phyloP scores from a whole-genome alignment of 2,113 vertebrate genomes.

The Oncorhynchus clarkii region DNA sequence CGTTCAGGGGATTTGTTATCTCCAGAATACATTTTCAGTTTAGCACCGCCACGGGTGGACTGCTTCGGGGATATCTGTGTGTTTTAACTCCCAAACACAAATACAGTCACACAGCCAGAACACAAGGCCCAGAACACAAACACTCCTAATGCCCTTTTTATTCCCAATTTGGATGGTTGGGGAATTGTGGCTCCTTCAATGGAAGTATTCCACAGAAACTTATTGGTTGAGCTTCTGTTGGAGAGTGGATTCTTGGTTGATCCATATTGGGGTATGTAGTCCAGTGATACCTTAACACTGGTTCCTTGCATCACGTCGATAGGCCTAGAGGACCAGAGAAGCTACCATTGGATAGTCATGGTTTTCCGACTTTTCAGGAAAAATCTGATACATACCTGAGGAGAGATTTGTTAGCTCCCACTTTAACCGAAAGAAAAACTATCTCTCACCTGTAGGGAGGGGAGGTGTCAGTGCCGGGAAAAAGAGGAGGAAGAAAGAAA shows the following conservation, averaged over 20 bases:
- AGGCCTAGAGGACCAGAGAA: no score
- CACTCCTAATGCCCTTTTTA: not conserved
- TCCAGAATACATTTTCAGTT: not conserved
- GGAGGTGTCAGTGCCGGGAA: not conserved
- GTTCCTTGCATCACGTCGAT: no score
- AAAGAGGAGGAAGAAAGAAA: not conserved
- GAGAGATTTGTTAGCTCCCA: slow-evolving; percentile 13
- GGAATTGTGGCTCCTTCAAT: not conserved
- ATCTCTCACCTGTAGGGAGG: not conserved
- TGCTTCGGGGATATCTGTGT: not conserved
- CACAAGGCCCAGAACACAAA: not conserved
- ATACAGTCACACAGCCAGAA: not conserved
- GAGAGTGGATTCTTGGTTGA: not conserved
- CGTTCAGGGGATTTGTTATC: slow-evolving; percentile 2
- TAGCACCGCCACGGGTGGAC: not conserved
- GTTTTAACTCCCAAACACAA: slow-evolving; percentile 3
- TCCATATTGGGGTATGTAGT: no score
- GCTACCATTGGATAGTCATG: not conserved
- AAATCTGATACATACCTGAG: slow-evolving; percentile 14
- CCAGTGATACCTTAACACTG: no score
- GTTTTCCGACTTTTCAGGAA: slow-evolving; percentile 14
- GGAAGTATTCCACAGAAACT: not conserved
- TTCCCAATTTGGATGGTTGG: not conserved
- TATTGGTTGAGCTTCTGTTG: not conserved
- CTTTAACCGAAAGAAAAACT: not conserved